Conservation (phyloP, 2,888 invertebrate species). For the Cantharis flavilabris region DNA sequence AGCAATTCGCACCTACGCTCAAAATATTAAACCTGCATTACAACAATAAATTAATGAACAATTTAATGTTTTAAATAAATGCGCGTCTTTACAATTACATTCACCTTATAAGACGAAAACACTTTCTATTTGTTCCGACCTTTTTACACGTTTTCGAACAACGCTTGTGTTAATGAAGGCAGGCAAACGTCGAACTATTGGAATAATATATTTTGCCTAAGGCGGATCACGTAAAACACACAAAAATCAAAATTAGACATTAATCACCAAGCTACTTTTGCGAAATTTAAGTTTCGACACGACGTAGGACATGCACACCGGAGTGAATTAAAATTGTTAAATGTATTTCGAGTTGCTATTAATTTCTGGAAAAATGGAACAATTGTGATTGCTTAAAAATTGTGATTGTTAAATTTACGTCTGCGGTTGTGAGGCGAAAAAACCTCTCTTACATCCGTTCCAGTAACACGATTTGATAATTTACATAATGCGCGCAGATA, state of each 20-base stretch:
- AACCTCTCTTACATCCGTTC: neutral
- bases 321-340: neutral
- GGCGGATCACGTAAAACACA: neutral
- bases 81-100: neutral
- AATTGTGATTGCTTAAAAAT: neutral
- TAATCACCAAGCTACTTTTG: neutral
- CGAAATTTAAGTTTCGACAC: neutral
- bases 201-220: neutral
- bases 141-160: neutral
- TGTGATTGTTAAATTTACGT: neutral
- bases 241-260: neutral
- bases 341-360: neutral
- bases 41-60: neutral
- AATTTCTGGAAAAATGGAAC: neutral
- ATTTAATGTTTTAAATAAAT: constrained; percentile 9
- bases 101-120: neutral
- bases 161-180: neutral
- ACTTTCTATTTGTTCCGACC: neutral
- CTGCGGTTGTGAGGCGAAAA: neutral
- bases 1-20: constrained; percentile 4
- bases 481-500: neutral
- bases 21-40: neutral
- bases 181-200: neutral
- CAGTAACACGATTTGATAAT: neutral
- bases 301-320: neutral